Evolutionary conservation across 2,888 invertebrate species (phyloP).

Genomic region (Dermolepida albohirtum): DNA sequence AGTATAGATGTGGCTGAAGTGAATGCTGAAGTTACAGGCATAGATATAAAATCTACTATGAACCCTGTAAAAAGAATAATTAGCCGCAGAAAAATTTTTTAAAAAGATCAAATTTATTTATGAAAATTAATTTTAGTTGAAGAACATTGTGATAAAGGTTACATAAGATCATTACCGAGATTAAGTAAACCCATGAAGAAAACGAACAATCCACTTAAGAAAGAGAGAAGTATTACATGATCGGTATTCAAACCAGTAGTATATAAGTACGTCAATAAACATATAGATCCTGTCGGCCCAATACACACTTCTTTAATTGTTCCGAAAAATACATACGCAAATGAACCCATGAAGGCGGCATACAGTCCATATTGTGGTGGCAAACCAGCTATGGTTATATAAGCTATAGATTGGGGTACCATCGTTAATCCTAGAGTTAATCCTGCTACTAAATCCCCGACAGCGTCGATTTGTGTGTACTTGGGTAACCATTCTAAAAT

Average conservation of each 20-base stretch:
- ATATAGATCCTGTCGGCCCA: conserved; percentile 94
- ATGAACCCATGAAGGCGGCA: conserved; percentile 88
- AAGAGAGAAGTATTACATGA: conserved; percentile 80
- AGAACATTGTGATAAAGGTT: too few relatives aligned
- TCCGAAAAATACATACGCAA: conserved; percentile 89
- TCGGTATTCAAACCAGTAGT: conserved; percentile 77
- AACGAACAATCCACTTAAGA: conserved; percentile 82
- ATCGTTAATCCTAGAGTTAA: conserved; percentile 90
- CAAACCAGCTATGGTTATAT: conserved; percentile 86
- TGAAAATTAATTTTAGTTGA: too few relatives aligned
- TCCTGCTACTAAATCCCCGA: conserved; percentile 89
- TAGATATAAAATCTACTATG: conserved; percentile 85
- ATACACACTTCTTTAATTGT: conserved; percentile 88
- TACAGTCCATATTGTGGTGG: conserved; percentile 93
- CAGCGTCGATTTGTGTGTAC: conserved; percentile 76
- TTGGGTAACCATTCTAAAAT: conserved; percentile 74
- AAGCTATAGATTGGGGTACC: conserved; percentile 94
- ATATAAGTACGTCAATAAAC: conserved; percentile 82
- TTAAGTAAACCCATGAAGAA: conserved; percentile 84
- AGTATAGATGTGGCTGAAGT: conserved; percentile 86
- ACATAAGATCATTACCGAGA: conserved; percentile 69
- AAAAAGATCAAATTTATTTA: too few relatives aligned
- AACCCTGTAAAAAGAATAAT: conserved; percentile 72
- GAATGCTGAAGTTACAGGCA: conserved; percentile 86
- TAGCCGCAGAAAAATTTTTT: too few relatives aligned